Percentiles rank a stretch among this genome's conserved stretches.
phyloP scores from a whole-genome alignment of 2,113 vertebrate genomes.

The Psittacula cyanocephala region DNA sequence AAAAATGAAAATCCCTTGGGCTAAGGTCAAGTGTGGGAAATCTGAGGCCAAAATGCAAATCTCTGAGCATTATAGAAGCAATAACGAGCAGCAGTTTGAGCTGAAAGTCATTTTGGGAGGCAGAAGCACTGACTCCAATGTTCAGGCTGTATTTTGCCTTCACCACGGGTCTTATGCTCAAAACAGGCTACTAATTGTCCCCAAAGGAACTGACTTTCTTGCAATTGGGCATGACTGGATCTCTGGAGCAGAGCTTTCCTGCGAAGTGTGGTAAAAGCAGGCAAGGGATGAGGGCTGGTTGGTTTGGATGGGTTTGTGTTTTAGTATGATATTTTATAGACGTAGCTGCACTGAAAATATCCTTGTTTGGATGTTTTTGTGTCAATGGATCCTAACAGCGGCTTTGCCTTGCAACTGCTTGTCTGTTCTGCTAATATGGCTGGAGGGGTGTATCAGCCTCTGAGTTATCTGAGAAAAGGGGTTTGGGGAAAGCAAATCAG shows the following conservation, averaged over 20 bases:
- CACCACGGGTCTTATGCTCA: neutral
- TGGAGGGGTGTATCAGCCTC: neutral
- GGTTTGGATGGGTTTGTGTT: neutral
- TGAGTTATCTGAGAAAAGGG: neutral
- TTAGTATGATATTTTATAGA: neutral
- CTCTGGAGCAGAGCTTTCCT: neutral
- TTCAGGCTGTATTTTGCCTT: neutral
- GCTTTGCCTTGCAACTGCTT: neutral
- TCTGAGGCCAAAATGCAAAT: neutral
- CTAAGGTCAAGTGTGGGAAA: neutral
- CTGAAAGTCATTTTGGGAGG: neutral
- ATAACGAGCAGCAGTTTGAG: neutral
- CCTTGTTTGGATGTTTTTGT: neutral
- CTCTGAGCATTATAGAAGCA: neutral
- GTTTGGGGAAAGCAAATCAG: neutral
- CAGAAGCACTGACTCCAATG: neutral
- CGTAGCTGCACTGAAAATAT: neutral
- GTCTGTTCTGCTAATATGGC: neutral
- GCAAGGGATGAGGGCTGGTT: neutral
- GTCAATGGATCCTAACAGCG: neutral
- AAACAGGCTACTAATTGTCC: neutral
- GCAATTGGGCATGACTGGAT: neutral
- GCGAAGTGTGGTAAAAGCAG: neutral
- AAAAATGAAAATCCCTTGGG: neutral
- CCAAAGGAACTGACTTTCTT: neutral